Conservation (phyloP, 2,888 invertebrate species). For the Netelia fuscicornis region DNA sequence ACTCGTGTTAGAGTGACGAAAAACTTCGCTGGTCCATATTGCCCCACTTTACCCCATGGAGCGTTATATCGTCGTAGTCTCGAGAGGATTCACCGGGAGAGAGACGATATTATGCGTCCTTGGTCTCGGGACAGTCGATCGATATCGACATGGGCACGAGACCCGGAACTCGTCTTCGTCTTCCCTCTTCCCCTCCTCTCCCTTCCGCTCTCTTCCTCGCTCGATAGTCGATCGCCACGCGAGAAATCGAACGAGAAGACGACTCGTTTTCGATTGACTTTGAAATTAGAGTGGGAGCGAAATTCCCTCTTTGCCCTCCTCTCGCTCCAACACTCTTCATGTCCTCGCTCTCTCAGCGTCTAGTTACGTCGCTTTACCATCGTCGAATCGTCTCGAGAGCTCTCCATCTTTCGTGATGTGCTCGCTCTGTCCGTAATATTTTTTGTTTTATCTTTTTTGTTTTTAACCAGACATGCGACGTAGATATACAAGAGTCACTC, state of each 20-base stretch:
- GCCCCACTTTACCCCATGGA: neutral
- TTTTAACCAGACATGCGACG: neutral
- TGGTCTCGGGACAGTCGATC: constrained; percentile 58
- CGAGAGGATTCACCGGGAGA: constrained; percentile 42
- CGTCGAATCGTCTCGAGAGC: constrained; percentile 72
- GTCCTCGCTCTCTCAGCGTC: constrained; percentile 60
- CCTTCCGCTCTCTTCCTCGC: neutral
- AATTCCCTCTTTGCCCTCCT: constrained; percentile 26
- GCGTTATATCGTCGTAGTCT: neutral
- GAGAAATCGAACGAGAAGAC: constrained; percentile 62
- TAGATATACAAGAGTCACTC: constrained; percentile 13
- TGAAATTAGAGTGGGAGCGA: constrained; percentile 61
- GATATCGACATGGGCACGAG: constrained; percentile 63
- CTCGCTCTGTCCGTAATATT: constrained; percentile 16
- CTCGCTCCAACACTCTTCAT: constrained; percentile 11
- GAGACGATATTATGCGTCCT: constrained; percentile 56
- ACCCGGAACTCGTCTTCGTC: constrained; percentile 62
- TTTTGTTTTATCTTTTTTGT: constrained; percentile 35
- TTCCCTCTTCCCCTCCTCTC: constrained; percentile 9
- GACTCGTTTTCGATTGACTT: constrained; percentile 65
- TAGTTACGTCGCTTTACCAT: constrained; percentile 67
- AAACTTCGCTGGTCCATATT: neutral
- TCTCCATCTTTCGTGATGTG: constrained; percentile 70
- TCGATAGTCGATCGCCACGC: constrained; percentile 45
- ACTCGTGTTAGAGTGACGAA: neutral